Base-by-base conservation (phyloP, 2,888 invertebrate species). In the Metalampra italica region DNA sequence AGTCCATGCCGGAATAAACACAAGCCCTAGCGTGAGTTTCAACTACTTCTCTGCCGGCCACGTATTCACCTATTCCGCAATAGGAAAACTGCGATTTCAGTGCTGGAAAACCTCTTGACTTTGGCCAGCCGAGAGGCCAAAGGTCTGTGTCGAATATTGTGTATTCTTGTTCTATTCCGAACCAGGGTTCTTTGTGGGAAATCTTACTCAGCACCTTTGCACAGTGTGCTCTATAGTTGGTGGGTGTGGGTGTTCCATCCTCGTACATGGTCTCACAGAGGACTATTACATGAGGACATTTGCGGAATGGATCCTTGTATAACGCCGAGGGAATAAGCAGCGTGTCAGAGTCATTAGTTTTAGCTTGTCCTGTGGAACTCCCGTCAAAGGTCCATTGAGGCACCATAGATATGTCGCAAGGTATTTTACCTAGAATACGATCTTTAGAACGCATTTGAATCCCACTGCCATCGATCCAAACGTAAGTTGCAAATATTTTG, bases 321-420 rank as follows among this genome's bases (percentile, higher is more conserved):
- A 98, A 91, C 42, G 97, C 97, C 7, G 95, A 94, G 0, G 98
- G 98, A 66, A 94, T 91, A 29, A 98, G 90, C 78, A 94, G 94
- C 43, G 96, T 95, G 74, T 99, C 98, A 9, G 97, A 96, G 13
- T 39, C 94, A 4, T 95, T 93, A 9, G 80, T 73, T 68, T 94
- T 92, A 0, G 97, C 95, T 84, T 97, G 97, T 54, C 94, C 95
- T 5, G 96, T 96, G n/a, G 97, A 97, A 75, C 96, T 97, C 51
- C 97, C 97, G 81, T 98, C 97, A 71, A 95, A 98, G 59, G 96
- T 95, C 97, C 97, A 98, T 49, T 93, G 89, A 0, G 97, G 97
- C 14, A 93, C 64, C 57, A 58, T 60, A 38, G 62, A 54, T 40
- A 92, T n/a, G n/a, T n/a, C n/a, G n/a, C n/a, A n/a, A n/a, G n/a